These are phyloP conservation scores for Taenioides sp. DNA, from an alignment of 2,797 vertebrate genomes.

Conservation along the genomic window DNA sequence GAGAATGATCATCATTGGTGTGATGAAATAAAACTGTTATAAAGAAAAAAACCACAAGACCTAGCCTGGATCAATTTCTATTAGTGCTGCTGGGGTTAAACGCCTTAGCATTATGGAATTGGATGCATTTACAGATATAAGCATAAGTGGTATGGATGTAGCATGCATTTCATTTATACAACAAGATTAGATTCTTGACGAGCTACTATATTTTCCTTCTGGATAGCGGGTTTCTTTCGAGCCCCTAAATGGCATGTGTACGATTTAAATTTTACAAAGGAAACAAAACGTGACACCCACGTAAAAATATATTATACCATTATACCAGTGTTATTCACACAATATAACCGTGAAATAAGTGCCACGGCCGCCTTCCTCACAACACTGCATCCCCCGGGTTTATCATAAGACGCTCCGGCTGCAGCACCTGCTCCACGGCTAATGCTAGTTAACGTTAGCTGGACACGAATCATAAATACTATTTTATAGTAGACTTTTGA, in stretches of 20 bases:
- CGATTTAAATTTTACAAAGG: not conserved
- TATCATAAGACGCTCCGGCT: slow-evolving; percentile 25
- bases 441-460: slow-evolving; percentile 32
- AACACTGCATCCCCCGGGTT: slow-evolving; percentile 24
- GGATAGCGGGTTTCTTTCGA: not conserved
- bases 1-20: not conserved
- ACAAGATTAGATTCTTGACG: not conserved
- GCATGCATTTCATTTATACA: not conserved
- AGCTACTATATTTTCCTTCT: not conserved
- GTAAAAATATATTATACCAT: not conserved
- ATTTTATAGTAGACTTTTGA: slow-evolving; percentile 22
- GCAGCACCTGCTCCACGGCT: slow-evolving; percentile 55
- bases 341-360: not conserved
- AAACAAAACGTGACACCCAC: not conserved
- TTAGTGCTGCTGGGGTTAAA: not conserved
- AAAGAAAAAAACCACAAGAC: not conserved
- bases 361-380: not conserved
- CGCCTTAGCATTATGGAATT: not conserved
- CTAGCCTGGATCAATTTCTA: not conserved
- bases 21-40: not conserved
- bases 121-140: not conserved
- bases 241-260: not conserved
- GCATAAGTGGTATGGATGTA: not conserved
- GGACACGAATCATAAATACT: slow-evolving; percentile 23
- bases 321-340: not conserved